Evolutionary conservation across 2,113 vertebrate species (phyloP).

Genomic region (Sebastes fasciatus): DNA sequence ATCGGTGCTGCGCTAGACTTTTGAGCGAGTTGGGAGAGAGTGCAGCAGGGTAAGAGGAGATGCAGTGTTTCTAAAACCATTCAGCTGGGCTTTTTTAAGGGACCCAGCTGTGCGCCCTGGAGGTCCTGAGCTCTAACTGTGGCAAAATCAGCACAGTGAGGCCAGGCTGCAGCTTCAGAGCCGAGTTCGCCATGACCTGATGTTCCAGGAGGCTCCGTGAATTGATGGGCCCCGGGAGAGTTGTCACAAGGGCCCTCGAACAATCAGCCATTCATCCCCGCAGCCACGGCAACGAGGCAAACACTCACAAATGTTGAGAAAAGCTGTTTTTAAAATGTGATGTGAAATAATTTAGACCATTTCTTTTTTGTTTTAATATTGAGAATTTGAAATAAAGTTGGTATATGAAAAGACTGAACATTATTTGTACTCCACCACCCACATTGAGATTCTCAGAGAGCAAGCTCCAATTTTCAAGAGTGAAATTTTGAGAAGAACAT

Average conservation of each 20-base stretch:
- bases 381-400: neutral
- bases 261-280: conserved; percentile 80
- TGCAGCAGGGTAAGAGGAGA: conserved; percentile 74
- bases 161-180: conserved; percentile 62
- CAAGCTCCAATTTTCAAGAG: conserved; percentile 14
- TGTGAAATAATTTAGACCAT: neutral
- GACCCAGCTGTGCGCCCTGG: conserved; percentile 80
- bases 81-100: conserved; percentile 76
- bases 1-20: conserved; percentile 55
- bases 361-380: neutral
- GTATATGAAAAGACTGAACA: neutral
- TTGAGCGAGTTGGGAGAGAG: conserved; percentile 54
- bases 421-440: neutral
- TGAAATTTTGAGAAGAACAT: conserved; percentile 46
- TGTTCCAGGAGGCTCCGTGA: conserved; percentile 75
- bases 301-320: conserved; percentile 31
- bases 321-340: conserved; percentile 17
- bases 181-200: conserved; percentile 75
- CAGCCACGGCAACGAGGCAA: conserved; percentile 58
- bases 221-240: conserved; percentile 81
- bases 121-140: conserved; percentile 72
- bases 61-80: conserved; percentile 78
- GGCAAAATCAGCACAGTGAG: conserved; percentile 62
- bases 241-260: conserved; percentile 65
- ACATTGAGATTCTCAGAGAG: conserved; percentile 1